phyloP scores from a whole-genome alignment of 2,113 vertebrate genomes.

The Piaya cayana region DNA sequence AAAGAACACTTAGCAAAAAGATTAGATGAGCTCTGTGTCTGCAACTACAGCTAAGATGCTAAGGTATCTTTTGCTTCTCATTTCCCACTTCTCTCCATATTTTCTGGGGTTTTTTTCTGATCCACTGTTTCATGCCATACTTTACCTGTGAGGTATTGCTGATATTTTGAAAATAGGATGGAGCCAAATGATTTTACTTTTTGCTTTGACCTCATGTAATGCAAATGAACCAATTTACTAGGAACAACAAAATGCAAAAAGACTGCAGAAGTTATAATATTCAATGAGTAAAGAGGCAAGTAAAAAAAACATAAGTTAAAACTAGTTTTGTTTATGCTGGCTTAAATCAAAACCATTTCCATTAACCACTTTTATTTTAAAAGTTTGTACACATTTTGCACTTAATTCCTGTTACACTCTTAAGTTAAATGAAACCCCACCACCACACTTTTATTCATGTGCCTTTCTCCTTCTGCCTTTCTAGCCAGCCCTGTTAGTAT shows the following conservation, averaged over 20 bases:
- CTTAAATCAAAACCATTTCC: not conserved
- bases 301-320: not conserved
- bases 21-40: not conserved
- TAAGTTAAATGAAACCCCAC: not conserved
- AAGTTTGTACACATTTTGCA: not conserved
- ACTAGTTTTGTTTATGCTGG: not conserved
- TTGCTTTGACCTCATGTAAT: not conserved
- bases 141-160: not conserved
- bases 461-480: not conserved
- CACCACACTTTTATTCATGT: accelerated
- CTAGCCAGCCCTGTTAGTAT: not conserved
- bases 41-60: not conserved
- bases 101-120: not conserved
- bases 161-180: not conserved
- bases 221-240: not conserved
- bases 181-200: not conserved
- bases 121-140: not conserved
- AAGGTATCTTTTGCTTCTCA: not conserved
- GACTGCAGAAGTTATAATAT: not conserved
- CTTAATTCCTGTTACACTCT: not conserved
- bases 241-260: not conserved
- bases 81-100: not conserved
- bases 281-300: not conserved
- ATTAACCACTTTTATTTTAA: not conserved
- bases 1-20: not conserved